These are phyloP conservation scores for Bombyx mori DNA, from an alignment of 1,140 invertebrate species.

Conservation along the genomic window ASM3026992v2 NC_085133.1:9833501-9834000, in stretches of 20 bases:
- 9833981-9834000: no score
- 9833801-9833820: conserved; percentile 81
- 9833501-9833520: conserved; percentile 75
- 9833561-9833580: conserved; percentile 72
- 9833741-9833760: conserved; percentile 74
- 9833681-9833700: conserved; percentile 78
- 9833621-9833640: conserved; percentile 81
- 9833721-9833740: conserved; percentile 73
- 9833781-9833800: conserved; percentile 82
- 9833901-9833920: no score
- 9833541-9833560: conserved; percentile 62
- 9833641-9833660: conserved; percentile 83
- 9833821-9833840: no score
- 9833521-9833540: conserved; percentile 54
- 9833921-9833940: no score
- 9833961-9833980: no score
- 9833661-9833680: conserved; percentile 77
- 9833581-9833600: conserved; percentile 82
- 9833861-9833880: no score
- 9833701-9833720: conserved; percentile 76
- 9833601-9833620: conserved; percentile 83
- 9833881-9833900: no score
- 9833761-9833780: conserved; percentile 81
- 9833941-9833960: no score
- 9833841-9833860: no score